A percentile compares a stretch with the other conserved stretches of the same genome.
phyloP scores from a whole-genome alignment of 1,140 invertebrate genomes.

The Ostrea edulis region DNA sequence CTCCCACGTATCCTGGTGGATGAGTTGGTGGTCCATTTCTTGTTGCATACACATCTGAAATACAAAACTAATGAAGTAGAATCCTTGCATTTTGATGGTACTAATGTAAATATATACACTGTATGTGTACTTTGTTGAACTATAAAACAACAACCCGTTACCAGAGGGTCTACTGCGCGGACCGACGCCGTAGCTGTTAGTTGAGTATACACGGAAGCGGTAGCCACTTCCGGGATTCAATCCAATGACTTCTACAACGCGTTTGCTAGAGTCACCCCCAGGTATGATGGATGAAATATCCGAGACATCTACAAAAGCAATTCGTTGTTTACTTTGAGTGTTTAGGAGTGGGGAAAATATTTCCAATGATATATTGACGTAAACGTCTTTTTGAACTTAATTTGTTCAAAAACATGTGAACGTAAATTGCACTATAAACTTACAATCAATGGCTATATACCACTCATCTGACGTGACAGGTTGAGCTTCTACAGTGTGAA shows the following conservation, averaged over 20 bases:
- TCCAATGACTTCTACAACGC: slow-evolving; percentile 53
- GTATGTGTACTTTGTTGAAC: no score
- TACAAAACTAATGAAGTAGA: not conserved
- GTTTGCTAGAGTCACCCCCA: slow-evolving; percentile 46
- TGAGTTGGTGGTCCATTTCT: slow-evolving; percentile 55
- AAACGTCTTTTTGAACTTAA: no score
- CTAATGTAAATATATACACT: no score
- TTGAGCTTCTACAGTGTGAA: slow-evolving; percentile 88
- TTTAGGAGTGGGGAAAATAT: not conserved
- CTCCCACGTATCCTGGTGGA: slow-evolving; percentile 63
- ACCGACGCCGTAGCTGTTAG: slow-evolving; percentile 89
- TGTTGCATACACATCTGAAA: slow-evolving; percentile 62
- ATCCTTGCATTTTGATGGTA: no score
- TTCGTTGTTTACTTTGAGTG: not conserved
- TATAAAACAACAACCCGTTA: slow-evolving; percentile 51
- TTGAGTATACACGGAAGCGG: slow-evolving; percentile 92
- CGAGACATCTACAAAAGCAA: slow-evolving; percentile 51
- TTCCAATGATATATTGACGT: no score
- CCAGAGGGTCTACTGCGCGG: slow-evolving; percentile 78
- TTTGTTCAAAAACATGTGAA: no score
- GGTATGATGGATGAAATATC: slow-evolving; percentile 48
- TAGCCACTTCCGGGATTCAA: slow-evolving; percentile 93
- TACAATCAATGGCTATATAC: slow-evolving; percentile 71
- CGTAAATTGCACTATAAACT: not conserved
- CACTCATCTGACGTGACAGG: slow-evolving; percentile 93